Base-by-base conservation (phyloP, 2,797 vertebrate species). In the Muscicapa comitata region DNA sequence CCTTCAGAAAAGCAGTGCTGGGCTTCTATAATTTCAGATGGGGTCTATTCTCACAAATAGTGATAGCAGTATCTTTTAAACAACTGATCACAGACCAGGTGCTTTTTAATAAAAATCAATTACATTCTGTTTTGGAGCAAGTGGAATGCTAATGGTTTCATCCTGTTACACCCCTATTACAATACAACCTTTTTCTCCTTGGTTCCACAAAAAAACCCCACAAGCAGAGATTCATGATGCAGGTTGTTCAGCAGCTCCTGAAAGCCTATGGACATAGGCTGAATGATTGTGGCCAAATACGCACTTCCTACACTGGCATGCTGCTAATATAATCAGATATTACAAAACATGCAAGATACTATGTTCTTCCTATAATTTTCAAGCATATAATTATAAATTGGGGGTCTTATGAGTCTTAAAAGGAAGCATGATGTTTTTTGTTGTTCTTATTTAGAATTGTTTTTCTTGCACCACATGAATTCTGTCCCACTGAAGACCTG, bases 241-340 rank as follows among this genome's bases (percentile, higher is more conserved):
- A 86, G 35, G 37, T 58, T 53, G 51, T 45, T 74, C 53, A 48
- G 48, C 19, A 48, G 43, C 11, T 93, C 50, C 50, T 74, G 45
- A 50, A 87, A 87, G 33, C 35, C 50, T 68, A 8, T 2, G 3
- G 72, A 61, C 31, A 38, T 20, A 75, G 1, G 45, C 33, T 61
- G 35, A 93, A 37, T 74, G 72, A 31, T 24, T 78, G 33, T 8
- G 29, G 25, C n/a, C 81, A 93, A 68, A 38, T 54, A 68, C 4
- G 24, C 1, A 12, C 42, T 79, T 93, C 38, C 68, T 58, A 87
- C 28, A 18, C n/a, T 24, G 42, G 40, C 45, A 67, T 28, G 24
- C 63, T 88, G 67, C 38, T 94, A 82, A 80, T 53, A 53, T 65
- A 47, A 88, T 53, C 47, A 63, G 70, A 65, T 51, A 40, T 71